A percentile compares a stretch with the other conserved stretches of the same genome.
Evolutionary conservation across 2,888 invertebrate species (phyloP).

Genomic region (Calameuta filiformis): DNA sequence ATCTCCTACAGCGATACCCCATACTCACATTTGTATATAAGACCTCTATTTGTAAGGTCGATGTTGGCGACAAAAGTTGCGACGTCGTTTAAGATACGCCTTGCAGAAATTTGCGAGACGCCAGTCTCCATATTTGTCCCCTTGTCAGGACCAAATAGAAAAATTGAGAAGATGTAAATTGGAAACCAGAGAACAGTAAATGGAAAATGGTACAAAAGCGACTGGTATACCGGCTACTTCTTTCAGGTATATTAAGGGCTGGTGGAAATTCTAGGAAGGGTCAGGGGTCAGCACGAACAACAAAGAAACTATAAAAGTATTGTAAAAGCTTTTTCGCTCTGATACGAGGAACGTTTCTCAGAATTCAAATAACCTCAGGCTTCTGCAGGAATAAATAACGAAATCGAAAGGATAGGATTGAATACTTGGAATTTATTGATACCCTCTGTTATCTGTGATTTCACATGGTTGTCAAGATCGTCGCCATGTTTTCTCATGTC

Average conservation of each 20-base stretch:
- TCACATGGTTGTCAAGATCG: neutral
- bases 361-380: neutral
- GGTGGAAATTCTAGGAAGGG: neutral
- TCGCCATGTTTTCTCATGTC: neutral
- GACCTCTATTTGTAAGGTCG: slow-evolving; percentile 46
- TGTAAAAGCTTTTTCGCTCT: neutral
- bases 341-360: neutral
- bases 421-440: neutral
- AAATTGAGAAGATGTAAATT: neutral
- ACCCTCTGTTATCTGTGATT: neutral
- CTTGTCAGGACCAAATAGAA: neutral
- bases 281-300: neutral
- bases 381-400: neutral
- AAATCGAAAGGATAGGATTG: neutral
- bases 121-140: neutral
- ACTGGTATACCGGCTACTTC: neutral
- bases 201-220: neutral
- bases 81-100: slow-evolving; percentile 16
- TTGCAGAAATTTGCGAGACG: slow-evolving; percentile 20
- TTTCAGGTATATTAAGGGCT: neutral
- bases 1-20: slow-evolving; percentile 14
- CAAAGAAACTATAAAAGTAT: neutral
- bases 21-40: slow-evolving; percentile 32
- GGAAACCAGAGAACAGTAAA: neutral
- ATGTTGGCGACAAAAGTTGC: slow-evolving; percentile 33